These are phyloP conservation scores for Clitarchus hookeri DNA, from an alignment of 2,888 invertebrate genomes.

Conservation along the genomic window DNA sequence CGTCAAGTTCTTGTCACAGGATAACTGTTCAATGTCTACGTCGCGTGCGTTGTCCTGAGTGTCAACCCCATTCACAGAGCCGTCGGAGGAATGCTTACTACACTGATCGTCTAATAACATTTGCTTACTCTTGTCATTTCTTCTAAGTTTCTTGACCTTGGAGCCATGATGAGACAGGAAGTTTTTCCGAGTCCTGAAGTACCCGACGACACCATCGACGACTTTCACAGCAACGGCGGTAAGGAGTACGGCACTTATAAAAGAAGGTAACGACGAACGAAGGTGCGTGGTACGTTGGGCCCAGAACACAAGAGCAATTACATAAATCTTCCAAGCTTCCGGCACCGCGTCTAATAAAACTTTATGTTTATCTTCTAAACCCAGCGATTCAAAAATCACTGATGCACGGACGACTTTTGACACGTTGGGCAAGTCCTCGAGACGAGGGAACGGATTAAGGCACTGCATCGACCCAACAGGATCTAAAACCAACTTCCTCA, in stretches of 20 bases:
- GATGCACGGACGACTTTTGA: slow-evolving; percentile 50
- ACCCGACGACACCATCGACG: slow-evolving; percentile 63
- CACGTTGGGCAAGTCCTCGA: slow-evolving; percentile 51
- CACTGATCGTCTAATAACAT: background rate
- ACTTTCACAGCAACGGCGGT: slow-evolving; percentile 63
- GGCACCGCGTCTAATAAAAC: slow-evolving; percentile 58
- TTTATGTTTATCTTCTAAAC: slow-evolving; percentile 54
- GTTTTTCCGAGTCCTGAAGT: slow-evolving; percentile 56
- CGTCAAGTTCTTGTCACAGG: background rate
- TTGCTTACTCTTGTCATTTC: background rate
- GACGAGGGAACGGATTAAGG: slow-evolving; percentile 50
- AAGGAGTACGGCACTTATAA: slow-evolving; percentile 63
- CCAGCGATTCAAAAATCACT: slow-evolving; percentile 59
- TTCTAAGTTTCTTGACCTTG: slow-evolving; percentile 52
- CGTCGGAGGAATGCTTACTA: background rate
- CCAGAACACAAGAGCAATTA: slow-evolving; percentile 66
- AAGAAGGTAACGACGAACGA: slow-evolving; percentile 51
- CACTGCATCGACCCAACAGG: background rate
- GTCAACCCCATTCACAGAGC: background rate
- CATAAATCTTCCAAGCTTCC: slow-evolving; percentile 62
- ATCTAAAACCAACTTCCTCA: background rate
- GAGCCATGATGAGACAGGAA: slow-evolving; percentile 58
- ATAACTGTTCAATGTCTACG: background rate
- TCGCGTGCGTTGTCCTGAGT: background rate
- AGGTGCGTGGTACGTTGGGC: slow-evolving; percentile 54